Base-by-base conservation (phyloP, 2,888 invertebrate genomes). In the Sthenelais limicola region DNA sequence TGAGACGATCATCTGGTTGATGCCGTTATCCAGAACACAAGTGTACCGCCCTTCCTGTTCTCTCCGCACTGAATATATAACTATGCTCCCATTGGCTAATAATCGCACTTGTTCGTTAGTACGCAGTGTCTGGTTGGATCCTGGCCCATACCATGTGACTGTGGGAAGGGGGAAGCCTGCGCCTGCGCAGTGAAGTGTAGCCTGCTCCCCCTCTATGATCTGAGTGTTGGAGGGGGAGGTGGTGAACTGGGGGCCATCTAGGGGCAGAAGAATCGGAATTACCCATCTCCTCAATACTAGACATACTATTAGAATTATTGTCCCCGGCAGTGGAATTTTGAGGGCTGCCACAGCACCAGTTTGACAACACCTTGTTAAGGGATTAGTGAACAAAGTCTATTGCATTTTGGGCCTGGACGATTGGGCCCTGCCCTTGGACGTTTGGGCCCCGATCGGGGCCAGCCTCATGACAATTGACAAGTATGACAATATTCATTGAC, bases 111-210 rank as follows among this genome's bases (percentile, higher is more conserved):
- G 38, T 15, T 4, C 5, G 21, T 43, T 15, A 5, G 3, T 62
- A 24, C 62, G 3, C 38, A 62, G 62, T 43, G 62, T 62, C 38
- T 62, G 62, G 43, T 62, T 62, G 62, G 62, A 38, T 26, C 24
- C 21, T 12, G 62, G 38, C 9, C 38, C 38, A 26, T 62, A 62
- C 62, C 62, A 62, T 24, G 62, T 62, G 62, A 62, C 62, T 12
- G 21, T 35, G 1, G 62, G 62, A 9, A 26, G 38, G 38, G 62
- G 62, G 38, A 38, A 62, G 3, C 62, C 62, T 2, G 35, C 18
- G 3, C 62, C 62, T 15, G 38, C 62, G 21, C 62, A 62, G 62
- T 62, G 62, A 43, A 62, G 62, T 35, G 4, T 26, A 26, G 62
- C 62, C 1, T 24, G 62, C 15, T 15, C 33, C 1, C 62, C 62